Percentiles rank a stretch among this genome's conserved stretches.
These are phyloP conservation scores for Salticus scenicus DNA, from an alignment of 2,888 invertebrate genomes.

Conservation along the genomic window DNA sequence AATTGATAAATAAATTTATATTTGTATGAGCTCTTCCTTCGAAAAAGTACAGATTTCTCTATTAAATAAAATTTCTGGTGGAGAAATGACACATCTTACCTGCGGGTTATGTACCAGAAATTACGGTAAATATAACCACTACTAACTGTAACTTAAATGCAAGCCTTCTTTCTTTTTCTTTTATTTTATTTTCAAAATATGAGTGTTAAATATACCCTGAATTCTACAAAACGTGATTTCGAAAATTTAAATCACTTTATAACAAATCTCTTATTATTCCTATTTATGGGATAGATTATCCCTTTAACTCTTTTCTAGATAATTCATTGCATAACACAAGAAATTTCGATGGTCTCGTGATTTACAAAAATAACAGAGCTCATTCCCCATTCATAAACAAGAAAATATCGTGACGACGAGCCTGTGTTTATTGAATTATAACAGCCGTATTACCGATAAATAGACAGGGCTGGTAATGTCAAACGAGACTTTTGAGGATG, in stretches of 20 bases:
- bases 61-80: no score
- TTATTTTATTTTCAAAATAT: background rate
- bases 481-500: slow-evolving; percentile 21
- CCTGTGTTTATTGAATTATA: slow-evolving; percentile 62
- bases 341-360: slow-evolving; percentile 33
- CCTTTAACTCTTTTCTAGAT: slow-evolving; percentile 41
- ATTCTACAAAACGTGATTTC: background rate
- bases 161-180: no score
- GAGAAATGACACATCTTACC: no score
- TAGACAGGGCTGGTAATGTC: slow-evolving; percentile 30
- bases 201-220: background rate
- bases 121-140: no score
- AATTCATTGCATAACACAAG: slow-evolving; percentile 8
- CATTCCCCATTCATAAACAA: slow-evolving; percentile 42
- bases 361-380: slow-evolving; percentile 41
- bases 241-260: background rate
- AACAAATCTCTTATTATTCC: background rate
- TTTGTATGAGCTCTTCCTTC: no score
- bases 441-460: slow-evolving; percentile 50
- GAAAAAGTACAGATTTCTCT: no score
- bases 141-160: no score
- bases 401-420: slow-evolving; percentile 40
- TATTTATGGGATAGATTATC: slow-evolving; percentile 10
- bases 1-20: no score
- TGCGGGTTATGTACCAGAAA: no score